phyloP scores from a whole-genome alignment of 2,797 vertebrate genomes.

The Anas georgica region DNA sequence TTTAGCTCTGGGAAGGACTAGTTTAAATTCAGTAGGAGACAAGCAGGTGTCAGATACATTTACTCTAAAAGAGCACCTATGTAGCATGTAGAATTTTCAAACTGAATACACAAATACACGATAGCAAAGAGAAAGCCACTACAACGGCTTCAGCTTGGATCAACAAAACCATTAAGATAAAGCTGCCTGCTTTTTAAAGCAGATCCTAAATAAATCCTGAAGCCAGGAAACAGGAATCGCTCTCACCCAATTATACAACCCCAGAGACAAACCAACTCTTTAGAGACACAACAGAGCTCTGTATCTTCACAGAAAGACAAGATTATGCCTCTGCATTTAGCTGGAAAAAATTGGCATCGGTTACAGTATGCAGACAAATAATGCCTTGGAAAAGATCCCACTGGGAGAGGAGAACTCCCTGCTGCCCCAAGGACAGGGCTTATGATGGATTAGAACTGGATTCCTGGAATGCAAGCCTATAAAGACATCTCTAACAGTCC shows the following conservation, averaged over 20 bases:
- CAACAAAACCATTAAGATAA: not conserved
- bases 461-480: not conserved
- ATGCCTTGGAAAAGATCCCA: not conserved
- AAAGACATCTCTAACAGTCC: not conserved
- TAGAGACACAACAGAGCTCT: not conserved
- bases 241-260: not conserved
- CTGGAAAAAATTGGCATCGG: not conserved
- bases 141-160: not conserved
- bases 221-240: not conserved
- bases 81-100: not conserved
- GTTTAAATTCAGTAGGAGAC: too few relatives aligned
- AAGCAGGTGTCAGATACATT: not conserved
- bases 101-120: not conserved
- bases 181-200: not conserved
- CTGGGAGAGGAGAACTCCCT: not conserved
- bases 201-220: not conserved
- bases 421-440: not conserved
- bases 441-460: rapidly evolving
- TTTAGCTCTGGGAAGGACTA: not conserved
- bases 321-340: not conserved
- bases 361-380: not conserved
- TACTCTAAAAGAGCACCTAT: not conserved
- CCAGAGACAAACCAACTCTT: not conserved
- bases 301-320: not conserved
- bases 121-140: not conserved